Evolutionary conservation across 2,888 invertebrate genomes (phyloP).

Genomic region (Platycnemis pennipes): DNA sequence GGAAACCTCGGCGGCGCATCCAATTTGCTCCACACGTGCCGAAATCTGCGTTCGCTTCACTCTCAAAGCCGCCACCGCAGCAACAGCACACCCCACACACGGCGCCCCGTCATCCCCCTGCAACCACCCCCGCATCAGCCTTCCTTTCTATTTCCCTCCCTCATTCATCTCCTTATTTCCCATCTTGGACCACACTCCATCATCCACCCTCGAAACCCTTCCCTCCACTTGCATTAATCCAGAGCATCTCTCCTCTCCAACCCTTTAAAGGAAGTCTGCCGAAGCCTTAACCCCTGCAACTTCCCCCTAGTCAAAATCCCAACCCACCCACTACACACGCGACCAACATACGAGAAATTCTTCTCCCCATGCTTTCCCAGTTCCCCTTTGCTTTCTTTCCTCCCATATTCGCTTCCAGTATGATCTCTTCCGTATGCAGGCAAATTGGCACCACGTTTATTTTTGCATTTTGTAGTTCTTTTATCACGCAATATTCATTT

Average conservation of each 20-base stretch:
- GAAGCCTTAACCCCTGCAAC: too few species aligned
- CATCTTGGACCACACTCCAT: background rate
- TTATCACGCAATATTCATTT: background rate
- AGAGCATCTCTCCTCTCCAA: background rate
- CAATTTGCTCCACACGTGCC: constrained; percentile 66
- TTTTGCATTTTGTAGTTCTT: too few species aligned
- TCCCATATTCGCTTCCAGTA: too few species aligned
- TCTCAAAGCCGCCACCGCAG: background rate
- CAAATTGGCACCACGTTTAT: background rate
- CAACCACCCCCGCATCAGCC: background rate
- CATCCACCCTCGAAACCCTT: background rate
- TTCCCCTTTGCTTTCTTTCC: too few species aligned
- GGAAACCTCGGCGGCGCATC: constrained; percentile 22
- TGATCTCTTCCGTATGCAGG: background rate
- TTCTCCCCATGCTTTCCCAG: too few species aligned
- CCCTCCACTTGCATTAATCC: background rate
- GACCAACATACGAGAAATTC: too few species aligned
- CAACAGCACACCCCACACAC: background rate
- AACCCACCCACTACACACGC: too few species aligned
- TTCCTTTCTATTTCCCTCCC: background rate
- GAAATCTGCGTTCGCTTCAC: constrained; percentile 50
- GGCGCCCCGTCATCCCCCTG: background rate
- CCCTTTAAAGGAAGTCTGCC: background rate
- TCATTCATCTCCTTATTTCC: background rate
- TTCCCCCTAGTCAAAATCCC: too few species aligned